Percentiles rank a stretch among this genome's conserved stretches.
phyloP scores from a whole-genome alignment of 92 coral and sea anemone genomes.

The Parazoanthus darwini region DNA sequence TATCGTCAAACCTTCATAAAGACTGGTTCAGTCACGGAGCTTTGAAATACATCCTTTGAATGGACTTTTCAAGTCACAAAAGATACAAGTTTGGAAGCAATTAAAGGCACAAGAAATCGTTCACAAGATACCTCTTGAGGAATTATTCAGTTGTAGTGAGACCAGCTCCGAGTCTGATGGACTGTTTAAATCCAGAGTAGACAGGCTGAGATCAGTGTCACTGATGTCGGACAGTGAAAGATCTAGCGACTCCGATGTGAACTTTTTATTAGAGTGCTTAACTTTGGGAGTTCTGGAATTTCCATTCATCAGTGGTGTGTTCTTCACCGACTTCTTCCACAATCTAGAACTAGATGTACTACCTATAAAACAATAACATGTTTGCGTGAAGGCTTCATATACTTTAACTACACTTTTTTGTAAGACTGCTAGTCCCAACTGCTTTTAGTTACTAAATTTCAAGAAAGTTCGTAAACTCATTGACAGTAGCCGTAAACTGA shows the following conservation, averaged over 20 bases:
- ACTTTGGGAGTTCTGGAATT: slow-evolving; percentile 10
- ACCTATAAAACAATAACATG: background rate
- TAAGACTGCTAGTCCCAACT: no score
- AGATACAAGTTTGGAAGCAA: background rate
- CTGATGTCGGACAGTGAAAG: slow-evolving; percentile 58
- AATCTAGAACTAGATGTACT: slow-evolving; percentile 1
- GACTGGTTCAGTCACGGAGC: background rate
- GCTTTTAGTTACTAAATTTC: no score
- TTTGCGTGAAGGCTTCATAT: no score
- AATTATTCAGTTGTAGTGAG: slow-evolving; percentile 60
- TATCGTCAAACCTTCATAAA: background rate
- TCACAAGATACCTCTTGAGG: slow-evolving; percentile 51
- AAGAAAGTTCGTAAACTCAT: no score
- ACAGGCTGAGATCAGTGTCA: slow-evolving; percentile 63
- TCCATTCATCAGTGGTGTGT: slow-evolving; percentile 36
- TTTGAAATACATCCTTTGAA: no score
- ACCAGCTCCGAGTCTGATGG: slow-evolving; percentile 65
- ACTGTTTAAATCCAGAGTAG: slow-evolving; percentile 66
- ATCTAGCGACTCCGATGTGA: slow-evolving; percentile 36
- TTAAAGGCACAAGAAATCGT: background rate
- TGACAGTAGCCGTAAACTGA: no score
- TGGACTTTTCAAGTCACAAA: background rate
- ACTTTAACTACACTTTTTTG: background rate
- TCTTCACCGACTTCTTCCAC: background rate
- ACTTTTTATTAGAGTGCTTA: slow-evolving; percentile 27